Evolutionary conservation across 2,113 vertebrate species (phyloP).

Genomic region (Regulus satrapa): DNA sequence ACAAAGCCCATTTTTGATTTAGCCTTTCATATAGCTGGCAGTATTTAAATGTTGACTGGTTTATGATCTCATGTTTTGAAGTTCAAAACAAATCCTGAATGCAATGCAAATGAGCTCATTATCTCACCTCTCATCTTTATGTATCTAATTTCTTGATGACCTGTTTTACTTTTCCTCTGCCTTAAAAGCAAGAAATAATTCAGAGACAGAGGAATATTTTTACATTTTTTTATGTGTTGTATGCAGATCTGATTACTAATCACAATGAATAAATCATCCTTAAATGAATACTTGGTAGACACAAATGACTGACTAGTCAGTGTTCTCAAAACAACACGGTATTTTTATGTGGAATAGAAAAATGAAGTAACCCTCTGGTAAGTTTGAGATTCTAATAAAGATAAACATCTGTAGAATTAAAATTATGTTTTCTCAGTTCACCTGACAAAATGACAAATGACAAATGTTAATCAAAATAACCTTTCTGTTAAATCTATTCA

Average conservation of each 20-base stretch:
- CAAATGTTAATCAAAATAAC: constrained; percentile 27
- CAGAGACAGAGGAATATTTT: constrained; percentile 24
- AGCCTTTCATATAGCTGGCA: constrained; percentile 2
- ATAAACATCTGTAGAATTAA: background rate
- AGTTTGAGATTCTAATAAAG: background rate
- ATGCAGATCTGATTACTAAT: background rate
- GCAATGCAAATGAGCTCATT: constrained; percentile 61
- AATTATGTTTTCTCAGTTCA: background rate
- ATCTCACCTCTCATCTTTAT: constrained; percentile 62
- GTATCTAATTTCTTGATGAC: constrained; percentile 60
- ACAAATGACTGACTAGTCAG: background rate
- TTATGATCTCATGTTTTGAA: constrained; percentile 46
- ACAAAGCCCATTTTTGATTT: constrained; percentile 13
- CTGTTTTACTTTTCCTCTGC: constrained; percentile 13
- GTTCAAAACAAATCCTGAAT: constrained; percentile 61
- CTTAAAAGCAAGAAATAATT: constrained; percentile 43
- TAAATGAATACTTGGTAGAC: background rate
- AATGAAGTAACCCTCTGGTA: background rate
- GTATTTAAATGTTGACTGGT: constrained; percentile 35
- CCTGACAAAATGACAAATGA: background rate
- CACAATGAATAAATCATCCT: background rate
- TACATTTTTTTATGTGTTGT: background rate
- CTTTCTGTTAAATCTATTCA: constrained; percentile 5
- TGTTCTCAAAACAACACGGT: background rate
- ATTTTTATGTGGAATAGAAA: background rate